These are phyloP conservation scores for Tadarida brasiliensis DNA, from an alignment of 2,797 vertebrate genomes.

Conservation along the genomic window DNA sequence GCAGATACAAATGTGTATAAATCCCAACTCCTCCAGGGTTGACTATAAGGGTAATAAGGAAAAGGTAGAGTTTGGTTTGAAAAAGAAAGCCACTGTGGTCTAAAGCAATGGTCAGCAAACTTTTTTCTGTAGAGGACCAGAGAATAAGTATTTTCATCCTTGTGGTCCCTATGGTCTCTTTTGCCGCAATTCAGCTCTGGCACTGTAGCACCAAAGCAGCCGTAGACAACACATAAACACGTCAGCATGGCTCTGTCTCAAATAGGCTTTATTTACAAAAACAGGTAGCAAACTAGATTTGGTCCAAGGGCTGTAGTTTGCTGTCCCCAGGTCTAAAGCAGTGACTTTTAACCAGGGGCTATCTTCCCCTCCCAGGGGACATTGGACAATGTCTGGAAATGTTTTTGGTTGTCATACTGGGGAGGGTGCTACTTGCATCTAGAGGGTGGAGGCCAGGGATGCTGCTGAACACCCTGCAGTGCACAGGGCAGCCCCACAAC, in stretches of 20 bases:
- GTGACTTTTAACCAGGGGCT: not conserved
- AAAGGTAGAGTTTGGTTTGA: not conserved
- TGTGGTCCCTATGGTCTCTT: not conserved
- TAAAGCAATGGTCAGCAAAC: not conserved
- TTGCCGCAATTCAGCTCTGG: not conserved
- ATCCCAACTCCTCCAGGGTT: not conserved
- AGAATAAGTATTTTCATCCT: not conserved
- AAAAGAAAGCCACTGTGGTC: not conserved
- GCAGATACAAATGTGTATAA: not conserved
- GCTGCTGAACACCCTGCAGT: not conserved
- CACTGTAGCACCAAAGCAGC: not conserved
- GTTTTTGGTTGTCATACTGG: not conserved
- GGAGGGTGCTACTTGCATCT: not conserved
- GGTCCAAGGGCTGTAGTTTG: not conserved
- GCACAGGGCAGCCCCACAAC: not conserved
- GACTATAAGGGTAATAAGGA: not conserved
- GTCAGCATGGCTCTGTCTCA: not conserved
- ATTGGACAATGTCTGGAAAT: not conserved
- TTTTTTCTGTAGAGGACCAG: not conserved
- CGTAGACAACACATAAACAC: not conserved
- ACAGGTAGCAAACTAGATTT: not conserved
- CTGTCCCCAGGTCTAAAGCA: not conserved
- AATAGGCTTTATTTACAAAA: slow-evolving; percentile 1
- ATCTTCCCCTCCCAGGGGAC: not conserved
- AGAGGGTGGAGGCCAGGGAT: not conserved